Evolutionary conservation across 2,113 vertebrate genomes (phyloP), one percentile per base, ranked within the genome.

Genomic region (Sclerurus mexicanus): DNA sequence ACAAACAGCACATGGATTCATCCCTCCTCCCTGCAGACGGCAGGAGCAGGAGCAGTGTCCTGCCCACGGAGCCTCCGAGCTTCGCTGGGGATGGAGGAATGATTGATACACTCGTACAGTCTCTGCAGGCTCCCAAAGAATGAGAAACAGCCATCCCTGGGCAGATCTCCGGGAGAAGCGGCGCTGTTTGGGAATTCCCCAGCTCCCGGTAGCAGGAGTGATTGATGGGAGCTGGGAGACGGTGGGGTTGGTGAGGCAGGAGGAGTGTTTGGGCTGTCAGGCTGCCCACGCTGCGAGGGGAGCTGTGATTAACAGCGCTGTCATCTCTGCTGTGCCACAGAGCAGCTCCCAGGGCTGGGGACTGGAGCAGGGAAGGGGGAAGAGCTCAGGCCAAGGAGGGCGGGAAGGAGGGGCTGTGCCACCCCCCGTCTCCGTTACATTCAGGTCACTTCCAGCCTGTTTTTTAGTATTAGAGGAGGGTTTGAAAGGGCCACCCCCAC

Each of bases 401-500:
- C 0, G 0, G 78, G 46, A 76, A 49, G 59, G 47, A 82, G 50
- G 24, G 53, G 39, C 55, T 39, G 33, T 59, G 78, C 39, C 19
- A 4, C 37, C n/a, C 67, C 25, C 40, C 9, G 0, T 9, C 14
- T 59, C 1, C 0, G 4, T 47, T 47, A 44, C 42, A 44, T 52
- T 40, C 64, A 44, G 52, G 68, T 72, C 56, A 24, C 46, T 87
- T 72, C 69, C 62, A 87, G 52, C 6, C 37, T 59, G 0, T 14
- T 69, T 89, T 69, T 67, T 75, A 66, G 14, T 37, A 14, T 44
- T 77, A 31, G 80, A 89, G 37, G 9, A 87, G n/a, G 53, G 25
- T 91, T 93, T 79, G 50, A 93, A 85, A 66, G 58, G 78, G 72
- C 92, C 88, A 46, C 76, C 88, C 73, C 73, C 69, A 18, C 52